Percentiles rank a stretch among this genome's conserved stretches.
phyloP scores from a whole-genome alignment of 2,888 invertebrate species.

The Tetheella fluctuosa region DNA sequence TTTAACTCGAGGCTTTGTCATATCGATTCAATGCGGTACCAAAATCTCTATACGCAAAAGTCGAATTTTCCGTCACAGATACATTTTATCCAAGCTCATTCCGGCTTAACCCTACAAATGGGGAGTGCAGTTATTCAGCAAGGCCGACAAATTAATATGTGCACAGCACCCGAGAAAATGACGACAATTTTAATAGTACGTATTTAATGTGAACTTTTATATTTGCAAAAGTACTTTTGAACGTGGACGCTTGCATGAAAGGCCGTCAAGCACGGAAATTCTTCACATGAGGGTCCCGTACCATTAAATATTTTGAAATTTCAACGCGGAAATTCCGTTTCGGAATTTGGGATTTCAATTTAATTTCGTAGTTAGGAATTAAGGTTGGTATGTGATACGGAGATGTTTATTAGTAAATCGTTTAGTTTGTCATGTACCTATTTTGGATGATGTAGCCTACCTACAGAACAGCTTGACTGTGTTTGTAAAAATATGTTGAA shows the following conservation, averaged over 20 bases:
- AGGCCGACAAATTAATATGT: conserved; percentile 8
- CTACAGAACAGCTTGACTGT: too few relatives aligned
- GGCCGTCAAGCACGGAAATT: conserved; percentile 39
- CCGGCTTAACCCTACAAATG: conserved; percentile 3
- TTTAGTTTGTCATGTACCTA: neutral
- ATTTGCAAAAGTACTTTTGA: conserved; percentile 36
- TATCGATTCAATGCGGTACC: neutral
- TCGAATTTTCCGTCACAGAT: neutral
- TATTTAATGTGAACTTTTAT: conserved; percentile 46
- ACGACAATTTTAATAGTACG: conserved; percentile 22
- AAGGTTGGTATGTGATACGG: neutral
- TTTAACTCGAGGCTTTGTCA: neutral
- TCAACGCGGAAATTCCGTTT: conserved; percentile 23
- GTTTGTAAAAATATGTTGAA: too few relatives aligned
- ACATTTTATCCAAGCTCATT: neutral
- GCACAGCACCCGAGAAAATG: conserved; percentile 26
- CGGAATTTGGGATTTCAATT: conserved; percentile 11
- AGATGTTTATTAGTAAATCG: too few relatives aligned
- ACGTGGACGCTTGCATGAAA: conserved; percentile 34
- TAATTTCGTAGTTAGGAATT: neutral
- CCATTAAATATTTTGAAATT: conserved; percentile 39
- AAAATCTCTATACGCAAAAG: neutral
- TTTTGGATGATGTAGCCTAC: neutral
- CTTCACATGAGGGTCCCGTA: conserved; percentile 37
- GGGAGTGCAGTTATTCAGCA: neutral